Conservation (phyloP, 2,888 invertebrate genomes). For the Pachydiplax longipennis region DNA sequence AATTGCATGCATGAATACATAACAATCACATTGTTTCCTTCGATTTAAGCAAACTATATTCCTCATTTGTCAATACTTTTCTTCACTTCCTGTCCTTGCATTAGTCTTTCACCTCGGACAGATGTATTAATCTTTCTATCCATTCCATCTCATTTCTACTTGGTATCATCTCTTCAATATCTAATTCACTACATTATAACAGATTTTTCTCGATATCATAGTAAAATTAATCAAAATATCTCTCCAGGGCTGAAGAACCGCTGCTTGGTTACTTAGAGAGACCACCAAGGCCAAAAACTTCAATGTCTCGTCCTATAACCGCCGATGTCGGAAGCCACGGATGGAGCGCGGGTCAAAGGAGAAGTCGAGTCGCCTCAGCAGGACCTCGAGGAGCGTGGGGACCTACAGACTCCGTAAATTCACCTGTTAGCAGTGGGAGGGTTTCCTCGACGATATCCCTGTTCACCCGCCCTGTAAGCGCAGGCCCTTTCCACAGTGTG, state of each 20-base stretch:
- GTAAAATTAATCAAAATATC: background rate
- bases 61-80: too few relatives aligned
- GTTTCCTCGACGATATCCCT: slow-evolving; percentile 47
- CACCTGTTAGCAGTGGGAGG: background rate
- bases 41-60: too few relatives aligned
- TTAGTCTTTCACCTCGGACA: too few relatives aligned
- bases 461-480: slow-evolving; percentile 67
- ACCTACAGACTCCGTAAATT: background rate
- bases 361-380: background rate
- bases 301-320: slow-evolving; percentile 12
- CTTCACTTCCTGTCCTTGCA: too few relatives aligned
- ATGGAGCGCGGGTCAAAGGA: slow-evolving; percentile 13
- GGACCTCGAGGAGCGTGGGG: slow-evolving; percentile 45
- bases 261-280: slow-evolving; percentile 16
- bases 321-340: background rate
- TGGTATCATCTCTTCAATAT: too few relatives aligned
- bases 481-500: slow-evolving; percentile 69
- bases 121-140: too few relatives aligned
- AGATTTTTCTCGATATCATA: too few relatives aligned
- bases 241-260: slow-evolving; percentile 3
- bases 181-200: too few relatives aligned
- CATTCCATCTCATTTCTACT: too few relatives aligned
- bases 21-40: too few relatives aligned
- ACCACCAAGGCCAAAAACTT: slow-evolving; percentile 32
- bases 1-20: too few relatives aligned